Conservation (phyloP, 2,888 invertebrate species). For the Drosophila subsilvestris region DNA sequence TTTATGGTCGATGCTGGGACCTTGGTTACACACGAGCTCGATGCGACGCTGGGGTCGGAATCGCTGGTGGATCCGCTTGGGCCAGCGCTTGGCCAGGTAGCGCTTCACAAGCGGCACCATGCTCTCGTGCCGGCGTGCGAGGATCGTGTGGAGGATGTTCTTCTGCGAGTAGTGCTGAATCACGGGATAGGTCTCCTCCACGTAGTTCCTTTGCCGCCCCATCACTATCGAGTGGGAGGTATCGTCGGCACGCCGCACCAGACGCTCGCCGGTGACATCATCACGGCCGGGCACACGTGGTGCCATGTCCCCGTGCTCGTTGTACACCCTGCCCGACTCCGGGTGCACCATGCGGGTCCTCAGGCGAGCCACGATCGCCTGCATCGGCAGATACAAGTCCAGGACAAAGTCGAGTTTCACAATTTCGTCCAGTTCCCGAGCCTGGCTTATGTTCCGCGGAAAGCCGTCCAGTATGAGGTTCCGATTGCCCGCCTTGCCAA, state of each 20-base stretch:
- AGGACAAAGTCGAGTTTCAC: conserved; percentile 30
- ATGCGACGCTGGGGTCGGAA: neutral
- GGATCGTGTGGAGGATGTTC: conserved; percentile 28
- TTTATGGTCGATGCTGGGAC: too few relatives aligned
- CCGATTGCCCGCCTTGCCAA: neutral
- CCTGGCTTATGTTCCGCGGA: conserved; percentile 47
- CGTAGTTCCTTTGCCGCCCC: conserved; percentile 22
- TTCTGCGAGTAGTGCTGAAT: conserved; percentile 27
- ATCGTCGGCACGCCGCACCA: conserved; percentile 46
- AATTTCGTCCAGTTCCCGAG: conserved; percentile 8
- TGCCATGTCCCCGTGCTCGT: conserved; percentile 9
- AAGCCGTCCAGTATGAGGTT: conserved; percentile 53
- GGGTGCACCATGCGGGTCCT: conserved; percentile 37
- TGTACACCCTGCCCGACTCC: conserved; percentile 51
- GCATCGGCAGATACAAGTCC: conserved; percentile 27
- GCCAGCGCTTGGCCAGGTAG: conserved; percentile 27
- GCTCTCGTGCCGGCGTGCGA: conserved; percentile 23
- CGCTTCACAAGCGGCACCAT: conserved; percentile 46
- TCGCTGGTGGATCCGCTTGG: neutral
- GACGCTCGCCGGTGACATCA: conserved; percentile 49
- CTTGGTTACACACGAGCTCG: neutral
- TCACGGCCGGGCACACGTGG: conserved; percentile 29
- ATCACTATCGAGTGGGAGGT: conserved; percentile 12
- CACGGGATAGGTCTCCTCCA: conserved; percentile 29
- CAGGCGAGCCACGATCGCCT: conserved; percentile 24